These are phyloP conservation scores for Drosophila silvestris DNA, from an alignment of 2,888 invertebrate species.

Conservation along the genomic window DNA sequence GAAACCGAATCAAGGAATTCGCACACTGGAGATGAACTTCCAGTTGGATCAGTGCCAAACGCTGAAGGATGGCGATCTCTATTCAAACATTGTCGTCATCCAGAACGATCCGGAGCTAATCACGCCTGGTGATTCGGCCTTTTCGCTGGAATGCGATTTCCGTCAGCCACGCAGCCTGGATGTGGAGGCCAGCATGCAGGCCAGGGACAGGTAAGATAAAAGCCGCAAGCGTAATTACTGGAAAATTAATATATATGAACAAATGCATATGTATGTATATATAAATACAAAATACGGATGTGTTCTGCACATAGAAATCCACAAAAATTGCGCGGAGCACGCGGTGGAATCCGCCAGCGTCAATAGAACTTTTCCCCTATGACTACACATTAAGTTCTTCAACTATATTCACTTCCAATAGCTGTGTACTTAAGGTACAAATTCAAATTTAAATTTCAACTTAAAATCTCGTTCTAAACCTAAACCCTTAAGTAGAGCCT, in stretches of 20 bases:
- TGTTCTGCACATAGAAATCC: conserved; percentile 80
- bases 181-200: conserved; percentile 86
- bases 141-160: conserved; percentile 89
- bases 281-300: conserved; percentile 33
- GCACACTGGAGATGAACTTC: conserved; percentile 86
- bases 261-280: conserved; percentile 21
- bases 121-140: conserved; percentile 89
- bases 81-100: conserved; percentile 88
- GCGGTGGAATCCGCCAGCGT: conserved; percentile 83
- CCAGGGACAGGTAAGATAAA: conserved; percentile 83
- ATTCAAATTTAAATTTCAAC: conserved; percentile 37
- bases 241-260: conserved; percentile 6
- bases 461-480: conserved; percentile 18
- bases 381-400: conserved; percentile 57
- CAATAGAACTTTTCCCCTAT: conserved; percentile 72
- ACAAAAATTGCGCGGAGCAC: conserved; percentile 85
- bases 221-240: background rate
- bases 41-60: conserved; percentile 87
- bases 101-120: conserved; percentile 89
- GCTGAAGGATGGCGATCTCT: conserved; percentile 86
- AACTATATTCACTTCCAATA: conserved; percentile 64
- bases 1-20: conserved; percentile 85
- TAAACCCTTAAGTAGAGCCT: conserved; percentile 42
- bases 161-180: conserved; percentile 86
- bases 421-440: conserved; percentile 82